Evolutionary conservation across 2,113 vertebrate species (phyloP).

Genomic region (Holacanthus passer): DNA sequence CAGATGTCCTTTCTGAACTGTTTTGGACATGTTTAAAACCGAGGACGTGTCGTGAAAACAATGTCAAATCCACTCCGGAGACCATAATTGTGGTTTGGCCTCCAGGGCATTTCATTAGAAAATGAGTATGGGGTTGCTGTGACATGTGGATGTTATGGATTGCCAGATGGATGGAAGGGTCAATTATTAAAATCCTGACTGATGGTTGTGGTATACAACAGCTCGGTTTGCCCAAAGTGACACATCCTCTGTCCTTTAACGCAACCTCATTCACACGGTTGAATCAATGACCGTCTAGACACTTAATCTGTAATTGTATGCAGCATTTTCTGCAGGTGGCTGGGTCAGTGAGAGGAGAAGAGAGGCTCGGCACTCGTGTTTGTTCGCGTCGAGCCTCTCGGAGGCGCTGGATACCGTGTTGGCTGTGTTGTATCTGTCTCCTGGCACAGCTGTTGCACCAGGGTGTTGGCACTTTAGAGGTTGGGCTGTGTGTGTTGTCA

Average conservation of each 20-base stretch:
- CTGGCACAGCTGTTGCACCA: slow-evolving; percentile 40
- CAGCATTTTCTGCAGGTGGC: background rate
- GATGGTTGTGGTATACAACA: slow-evolving; percentile 5
- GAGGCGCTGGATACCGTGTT: background rate
- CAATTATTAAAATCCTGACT: slow-evolving; percentile 47
- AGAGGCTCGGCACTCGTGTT: background rate
- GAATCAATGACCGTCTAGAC: slow-evolving; percentile 17
- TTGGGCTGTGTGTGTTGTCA: slow-evolving; percentile 30
- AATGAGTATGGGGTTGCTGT: slow-evolving; percentile 12
- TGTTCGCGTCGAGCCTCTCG: background rate
- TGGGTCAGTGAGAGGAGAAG: background rate
- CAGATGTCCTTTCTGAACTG: slow-evolving; percentile 33
- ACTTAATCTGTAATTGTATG: background rate
- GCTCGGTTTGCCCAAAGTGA: background rate
- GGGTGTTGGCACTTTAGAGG: background rate
- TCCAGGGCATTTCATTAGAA: slow-evolving; percentile 35
- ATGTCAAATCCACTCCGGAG: slow-evolving; percentile 6
- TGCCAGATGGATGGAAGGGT: slow-evolving; percentile 42
- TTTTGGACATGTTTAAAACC: slow-evolving; percentile 23
- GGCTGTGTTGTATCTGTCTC: slow-evolving; percentile 3
- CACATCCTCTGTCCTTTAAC: background rate
- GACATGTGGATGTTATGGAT: slow-evolving; percentile 22
- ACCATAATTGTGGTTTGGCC: slow-evolving; percentile 14
- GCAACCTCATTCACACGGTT: slow-evolving; percentile 3
- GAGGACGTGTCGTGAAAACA: slow-evolving; percentile 1